phyloP scores from a whole-genome alignment of 2,888 invertebrate genomes.

The Agrotis clavis region DNA sequence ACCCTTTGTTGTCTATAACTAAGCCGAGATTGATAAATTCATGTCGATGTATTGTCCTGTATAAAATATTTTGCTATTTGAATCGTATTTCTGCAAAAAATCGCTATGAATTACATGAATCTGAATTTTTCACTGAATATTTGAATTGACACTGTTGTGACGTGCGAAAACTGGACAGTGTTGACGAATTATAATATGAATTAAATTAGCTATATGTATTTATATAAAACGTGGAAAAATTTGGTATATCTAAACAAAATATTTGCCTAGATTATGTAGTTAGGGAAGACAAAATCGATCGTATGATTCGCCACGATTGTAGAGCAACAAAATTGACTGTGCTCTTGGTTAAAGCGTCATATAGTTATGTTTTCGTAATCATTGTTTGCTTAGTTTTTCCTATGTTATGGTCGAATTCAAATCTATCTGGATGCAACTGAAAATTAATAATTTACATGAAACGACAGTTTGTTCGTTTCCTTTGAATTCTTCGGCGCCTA shows the following conservation, averaged over 20 bases:
- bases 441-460: background rate
- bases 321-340: background rate
- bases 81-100: conserved; percentile 13
- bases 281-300: background rate
- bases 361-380: conserved; percentile 27
- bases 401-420: background rate
- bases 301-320: background rate
- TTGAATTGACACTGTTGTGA: conserved; percentile 9
- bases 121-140: conserved; percentile 10
- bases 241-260: conserved; percentile 30
- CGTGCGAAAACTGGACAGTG: conserved; percentile 5
- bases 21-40: conserved; percentile 6
- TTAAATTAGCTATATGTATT: conserved; percentile 33
- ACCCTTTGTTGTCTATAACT: conserved; percentile 4
- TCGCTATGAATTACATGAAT: conserved; percentile 41
- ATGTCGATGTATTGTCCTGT: background rate
- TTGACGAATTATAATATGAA: conserved; percentile 26
- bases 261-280: conserved; percentile 8
- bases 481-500: no score
- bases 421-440: background rate
- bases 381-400: background rate
- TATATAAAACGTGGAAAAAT: conserved; percentile 35
- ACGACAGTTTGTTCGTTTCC: no score
- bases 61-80: background rate
- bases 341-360: conserved; percentile 7